Conservation (phyloP, 2,888 invertebrate species). For the Pyrocoelia pectoralis region DNA sequence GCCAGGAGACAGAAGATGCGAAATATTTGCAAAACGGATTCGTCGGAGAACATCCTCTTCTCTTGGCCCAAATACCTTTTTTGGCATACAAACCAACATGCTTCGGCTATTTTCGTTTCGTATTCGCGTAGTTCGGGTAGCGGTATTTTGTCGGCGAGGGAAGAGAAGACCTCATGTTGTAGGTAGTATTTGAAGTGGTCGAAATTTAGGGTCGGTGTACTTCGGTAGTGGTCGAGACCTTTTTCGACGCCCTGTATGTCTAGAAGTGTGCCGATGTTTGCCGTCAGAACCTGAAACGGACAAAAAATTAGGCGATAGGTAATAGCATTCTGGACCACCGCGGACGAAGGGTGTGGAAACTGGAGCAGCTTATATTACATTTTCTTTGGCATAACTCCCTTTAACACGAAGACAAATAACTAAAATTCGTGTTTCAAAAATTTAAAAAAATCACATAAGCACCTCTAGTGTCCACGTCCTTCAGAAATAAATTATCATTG, state of each 20-base stretch:
- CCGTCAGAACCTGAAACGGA: slow-evolving; percentile 75
- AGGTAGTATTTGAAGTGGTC: slow-evolving; percentile 80
- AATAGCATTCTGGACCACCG: too few species aligned
- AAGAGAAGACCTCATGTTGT: slow-evolving; percentile 76
- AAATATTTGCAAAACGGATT: slow-evolving; percentile 76
- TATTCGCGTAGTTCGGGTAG: slow-evolving; percentile 66
- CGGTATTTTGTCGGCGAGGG: slow-evolving; percentile 68
- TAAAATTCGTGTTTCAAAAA: too few species aligned
- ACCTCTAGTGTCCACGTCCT: too few species aligned
- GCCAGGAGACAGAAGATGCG: slow-evolving; percentile 81
- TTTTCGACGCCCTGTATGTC: slow-evolving; percentile 82
- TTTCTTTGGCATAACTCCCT: too few species aligned
- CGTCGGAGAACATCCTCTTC: slow-evolving; percentile 68
- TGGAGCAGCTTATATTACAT: too few species aligned
- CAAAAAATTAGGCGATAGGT: neutral
- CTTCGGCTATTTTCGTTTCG: slow-evolving; percentile 75
- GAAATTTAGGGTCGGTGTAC: slow-evolving; percentile 73
- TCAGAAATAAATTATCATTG: too few species aligned
- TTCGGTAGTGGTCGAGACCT: slow-evolving; percentile 79
- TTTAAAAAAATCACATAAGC: too few species aligned
- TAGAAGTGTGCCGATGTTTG: slow-evolving; percentile 80
- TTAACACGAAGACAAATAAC: too few species aligned
- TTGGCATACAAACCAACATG: slow-evolving; percentile 83
- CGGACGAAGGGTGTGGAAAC: too few species aligned
- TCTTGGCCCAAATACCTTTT: slow-evolving; percentile 69